Conservation (phyloP, 2,797 vertebrate genomes). For the Poecilia picta region DNA sequence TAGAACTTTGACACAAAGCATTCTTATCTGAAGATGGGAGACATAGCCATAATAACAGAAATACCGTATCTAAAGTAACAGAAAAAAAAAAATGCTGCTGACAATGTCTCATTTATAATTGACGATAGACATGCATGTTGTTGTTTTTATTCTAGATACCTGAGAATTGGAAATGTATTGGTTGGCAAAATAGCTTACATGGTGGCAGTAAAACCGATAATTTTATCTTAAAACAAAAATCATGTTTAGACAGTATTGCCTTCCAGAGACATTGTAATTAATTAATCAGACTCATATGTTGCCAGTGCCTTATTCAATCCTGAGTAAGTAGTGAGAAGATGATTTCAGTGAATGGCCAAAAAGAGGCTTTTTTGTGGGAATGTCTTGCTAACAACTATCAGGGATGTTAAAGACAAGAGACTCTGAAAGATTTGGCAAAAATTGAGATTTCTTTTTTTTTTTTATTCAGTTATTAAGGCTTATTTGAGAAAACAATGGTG, state of each 20-base stretch:
- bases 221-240: neutral
- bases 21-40: conserved; percentile 24
- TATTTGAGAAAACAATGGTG: neutral
- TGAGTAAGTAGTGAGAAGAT: neutral
- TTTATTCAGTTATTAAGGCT: neutral
- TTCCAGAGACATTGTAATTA: neutral
- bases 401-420: neutral
- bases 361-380: neutral
- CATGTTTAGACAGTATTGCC: neutral
- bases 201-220: neutral
- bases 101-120: conserved; percentile 40
- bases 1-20: conserved; percentile 16
- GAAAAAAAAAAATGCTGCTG: conserved; percentile 10
- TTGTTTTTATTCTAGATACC: neutral
- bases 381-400: neutral
- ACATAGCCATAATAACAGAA: conserved; percentile 16
- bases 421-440: neutral
- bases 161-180: neutral
- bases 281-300: neutral
- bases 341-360: neutral
- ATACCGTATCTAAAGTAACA: conserved; percentile 25
- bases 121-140: conserved; percentile 16
- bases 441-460: neutral
- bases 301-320: neutral
- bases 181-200: neutral